Evolutionary conservation across 2,113 vertebrate species (phyloP).

Genomic region (Camelus dromedarius): DNA sequence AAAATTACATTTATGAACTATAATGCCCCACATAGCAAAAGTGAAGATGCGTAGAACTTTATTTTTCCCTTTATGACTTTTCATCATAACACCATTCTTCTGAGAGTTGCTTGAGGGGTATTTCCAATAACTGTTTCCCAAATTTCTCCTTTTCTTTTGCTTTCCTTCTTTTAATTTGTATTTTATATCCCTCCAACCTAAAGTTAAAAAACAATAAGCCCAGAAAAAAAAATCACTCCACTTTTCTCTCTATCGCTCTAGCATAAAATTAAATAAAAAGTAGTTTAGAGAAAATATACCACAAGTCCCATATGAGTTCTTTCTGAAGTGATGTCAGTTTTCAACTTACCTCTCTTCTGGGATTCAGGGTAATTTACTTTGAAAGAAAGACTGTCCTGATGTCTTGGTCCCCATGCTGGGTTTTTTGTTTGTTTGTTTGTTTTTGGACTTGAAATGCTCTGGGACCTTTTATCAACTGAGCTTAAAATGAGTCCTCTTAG

Average conservation of each 20-base stretch:
- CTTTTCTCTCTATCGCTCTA: background rate
- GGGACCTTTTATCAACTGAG: conserved; percentile 70
- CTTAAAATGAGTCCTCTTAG: conserved; percentile 49
- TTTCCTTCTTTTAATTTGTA: background rate
- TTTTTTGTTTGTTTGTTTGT: background rate
- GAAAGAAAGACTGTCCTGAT: background rate
- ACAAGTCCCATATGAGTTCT: background rate
- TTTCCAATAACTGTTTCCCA: background rate
- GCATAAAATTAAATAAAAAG: conserved; percentile 5
- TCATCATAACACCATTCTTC: background rate
- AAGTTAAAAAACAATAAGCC: background rate
- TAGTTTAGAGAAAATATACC: background rate
- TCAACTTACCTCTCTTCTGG: background rate
- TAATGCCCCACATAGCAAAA: background rate
- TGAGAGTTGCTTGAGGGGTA: background rate
- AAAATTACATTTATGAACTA: background rate
- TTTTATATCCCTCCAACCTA: background rate
- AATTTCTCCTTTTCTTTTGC: background rate
- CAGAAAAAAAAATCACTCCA: background rate
- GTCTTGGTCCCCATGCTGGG: background rate
- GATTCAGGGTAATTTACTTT: conserved; percentile 52
- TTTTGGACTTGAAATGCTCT: conserved; percentile 13
- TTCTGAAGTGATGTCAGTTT: background rate
- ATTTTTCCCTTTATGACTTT: background rate
- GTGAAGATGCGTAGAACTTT: background rate